These are phyloP conservation scores for Bombus polaris DNA, from an alignment of 1,140 invertebrate genomes.

Conservation along the genomic window DNA sequence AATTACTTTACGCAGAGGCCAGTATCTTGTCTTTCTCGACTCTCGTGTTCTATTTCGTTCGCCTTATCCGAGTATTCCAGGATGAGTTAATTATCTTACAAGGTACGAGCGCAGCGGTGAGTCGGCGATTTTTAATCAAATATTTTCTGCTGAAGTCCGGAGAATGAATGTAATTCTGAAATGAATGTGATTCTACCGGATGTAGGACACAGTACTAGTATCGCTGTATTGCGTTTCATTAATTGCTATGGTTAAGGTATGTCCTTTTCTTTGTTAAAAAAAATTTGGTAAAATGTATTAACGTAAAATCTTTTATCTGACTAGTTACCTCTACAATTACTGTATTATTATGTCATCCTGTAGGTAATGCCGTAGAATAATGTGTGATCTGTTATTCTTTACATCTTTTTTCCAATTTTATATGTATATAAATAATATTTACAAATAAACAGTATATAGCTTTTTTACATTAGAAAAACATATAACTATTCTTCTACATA, in stretches of 20 bases:
- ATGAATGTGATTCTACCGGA: neutral
- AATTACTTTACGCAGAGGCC: neutral
- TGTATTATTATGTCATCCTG: too few relatives aligned
- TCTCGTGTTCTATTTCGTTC: neutral
- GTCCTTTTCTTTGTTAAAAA: neutral
- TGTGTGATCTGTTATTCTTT: too few relatives aligned
- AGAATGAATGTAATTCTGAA: neutral
- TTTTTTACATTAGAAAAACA: too few relatives aligned
- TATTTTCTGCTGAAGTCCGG: neutral
- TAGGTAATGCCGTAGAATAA: too few relatives aligned
- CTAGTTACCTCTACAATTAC: too few relatives aligned
- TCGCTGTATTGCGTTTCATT: neutral
- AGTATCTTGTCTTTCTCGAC: neutral
- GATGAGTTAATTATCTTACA: slow-evolving; percentile 9
- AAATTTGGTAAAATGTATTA: neutral
- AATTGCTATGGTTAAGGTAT: too few relatives aligned
- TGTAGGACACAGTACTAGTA: neutral
- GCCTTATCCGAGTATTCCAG: neutral
- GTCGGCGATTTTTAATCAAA: slow-evolving; percentile 21
- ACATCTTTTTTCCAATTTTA: too few relatives aligned
- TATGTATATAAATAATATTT: too few relatives aligned
- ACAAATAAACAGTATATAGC: too few relatives aligned
- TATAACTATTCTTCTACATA: too few relatives aligned
- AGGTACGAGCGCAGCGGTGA: neutral
- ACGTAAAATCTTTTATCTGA: neutral